A percentile compares a stretch with the other conserved stretches of the same genome.
phyloP scores from a whole-genome alignment of 2,888 invertebrate species.

The Pteria penguin region DNA sequence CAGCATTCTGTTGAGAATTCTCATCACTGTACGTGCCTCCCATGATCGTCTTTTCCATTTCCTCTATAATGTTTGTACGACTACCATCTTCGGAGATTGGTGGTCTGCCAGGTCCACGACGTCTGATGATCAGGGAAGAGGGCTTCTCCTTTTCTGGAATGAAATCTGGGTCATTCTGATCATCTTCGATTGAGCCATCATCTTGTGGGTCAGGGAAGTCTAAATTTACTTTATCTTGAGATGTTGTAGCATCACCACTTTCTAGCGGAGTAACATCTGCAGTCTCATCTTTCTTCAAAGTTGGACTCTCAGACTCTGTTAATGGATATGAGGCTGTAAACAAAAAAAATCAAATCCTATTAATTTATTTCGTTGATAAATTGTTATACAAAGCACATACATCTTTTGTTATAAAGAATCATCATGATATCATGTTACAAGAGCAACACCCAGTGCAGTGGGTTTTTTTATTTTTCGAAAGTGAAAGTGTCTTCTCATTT shows the following conservation, averaged over 20 bases:
- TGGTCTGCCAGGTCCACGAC: not conserved
- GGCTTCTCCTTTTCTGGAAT: not conserved
- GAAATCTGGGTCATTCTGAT: conserved; percentile 7
- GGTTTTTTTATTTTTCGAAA: no score
- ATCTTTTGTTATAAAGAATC: no score
- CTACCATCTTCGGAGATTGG: not conserved
- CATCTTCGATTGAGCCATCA: not conserved
- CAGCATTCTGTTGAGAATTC: not conserved
- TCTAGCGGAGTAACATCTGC: not conserved
- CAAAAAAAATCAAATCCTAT: not conserved
- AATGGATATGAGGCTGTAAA: conserved; percentile 17
- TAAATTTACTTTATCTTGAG: no score
- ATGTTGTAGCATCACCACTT: not conserved
- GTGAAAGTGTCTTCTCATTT: no score
- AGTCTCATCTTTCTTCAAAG: no score
- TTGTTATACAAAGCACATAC: no score
- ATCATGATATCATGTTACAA: no score
- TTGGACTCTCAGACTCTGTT: no score
- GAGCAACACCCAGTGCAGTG: no score
- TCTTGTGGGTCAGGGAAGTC: not conserved
- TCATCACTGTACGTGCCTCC: not conserved
- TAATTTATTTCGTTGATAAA: no score
- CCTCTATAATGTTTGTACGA: not conserved
- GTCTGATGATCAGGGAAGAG: not conserved
- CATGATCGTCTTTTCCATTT: not conserved